Evolutionary conservation across 2,113 vertebrate species (phyloP).

Genomic region (Pterocles orientalis): DNA sequence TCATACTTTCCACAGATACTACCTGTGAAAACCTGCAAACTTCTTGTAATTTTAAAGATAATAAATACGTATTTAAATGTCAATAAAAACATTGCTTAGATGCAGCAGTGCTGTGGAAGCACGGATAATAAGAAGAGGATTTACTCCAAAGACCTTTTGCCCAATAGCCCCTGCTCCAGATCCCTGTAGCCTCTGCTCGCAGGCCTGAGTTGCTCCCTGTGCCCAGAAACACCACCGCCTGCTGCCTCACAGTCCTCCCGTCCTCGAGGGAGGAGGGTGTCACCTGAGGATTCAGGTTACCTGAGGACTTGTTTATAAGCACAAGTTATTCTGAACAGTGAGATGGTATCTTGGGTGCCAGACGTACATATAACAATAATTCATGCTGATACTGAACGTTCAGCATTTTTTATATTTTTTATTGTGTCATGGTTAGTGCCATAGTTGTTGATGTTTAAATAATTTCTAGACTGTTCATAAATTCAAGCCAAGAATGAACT

Average conservation of each 20-base stretch:
- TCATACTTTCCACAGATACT: neutral
- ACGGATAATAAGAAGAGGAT: neutral
- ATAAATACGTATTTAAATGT: neutral
- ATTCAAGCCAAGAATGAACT: neutral
- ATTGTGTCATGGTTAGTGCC: neutral
- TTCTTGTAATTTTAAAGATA: neutral
- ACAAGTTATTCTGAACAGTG: neutral
- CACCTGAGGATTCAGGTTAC: neutral
- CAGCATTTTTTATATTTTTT: neutral
- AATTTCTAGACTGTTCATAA: neutral
- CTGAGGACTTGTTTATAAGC: neutral
- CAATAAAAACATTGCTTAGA: rapidly evolving
- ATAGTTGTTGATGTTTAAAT: neutral
- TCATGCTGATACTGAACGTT: neutral
- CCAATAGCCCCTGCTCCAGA: neutral
- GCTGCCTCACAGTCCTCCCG: neutral
- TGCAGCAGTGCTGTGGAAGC: neutral
- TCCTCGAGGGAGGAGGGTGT: neutral
- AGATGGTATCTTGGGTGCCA: neutral
- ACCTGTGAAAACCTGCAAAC: neutral
- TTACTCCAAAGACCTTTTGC: neutral
- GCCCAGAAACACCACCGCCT: neutral
- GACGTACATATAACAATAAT: neutral
- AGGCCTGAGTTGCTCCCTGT: neutral
- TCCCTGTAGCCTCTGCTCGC: neutral